Conservation (phyloP, 64 coral and sea anemone genomes). For the Acropora tenuis region DNA sequence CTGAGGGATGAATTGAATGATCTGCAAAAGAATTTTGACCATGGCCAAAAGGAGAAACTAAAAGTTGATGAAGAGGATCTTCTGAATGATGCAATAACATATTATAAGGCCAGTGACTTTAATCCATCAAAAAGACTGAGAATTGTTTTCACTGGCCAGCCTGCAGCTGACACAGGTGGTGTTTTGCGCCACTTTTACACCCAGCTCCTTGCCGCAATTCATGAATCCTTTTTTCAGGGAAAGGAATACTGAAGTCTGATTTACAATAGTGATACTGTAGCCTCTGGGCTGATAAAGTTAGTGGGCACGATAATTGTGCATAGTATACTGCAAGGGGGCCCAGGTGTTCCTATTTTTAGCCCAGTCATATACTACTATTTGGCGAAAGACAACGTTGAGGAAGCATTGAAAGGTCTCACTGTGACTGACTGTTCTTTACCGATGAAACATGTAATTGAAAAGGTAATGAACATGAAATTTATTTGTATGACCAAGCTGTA, state of each 20-base stretch:
- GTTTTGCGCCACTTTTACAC: constrained; percentile 17
- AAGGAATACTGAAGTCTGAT: constrained; percentile 40
- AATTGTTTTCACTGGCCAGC: constrained; percentile 29
- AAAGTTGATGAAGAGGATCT: constrained; percentile 54
- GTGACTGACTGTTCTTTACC: constrained; percentile 62
- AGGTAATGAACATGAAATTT: constrained; percentile 53
- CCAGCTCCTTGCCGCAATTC: constrained; percentile 26
- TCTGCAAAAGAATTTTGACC: too few relatives aligned
- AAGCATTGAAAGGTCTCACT: constrained; percentile 62
- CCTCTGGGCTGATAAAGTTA: constrained; percentile 74
- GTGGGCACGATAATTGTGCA: constrained; percentile 79
- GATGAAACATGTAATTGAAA: constrained; percentile 68
- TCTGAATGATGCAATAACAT: constrained; percentile 52
- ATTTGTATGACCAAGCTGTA: constrained; percentile 34
- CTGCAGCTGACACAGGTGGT: constrained; percentile 41
- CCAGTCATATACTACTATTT: constrained; percentile 67
- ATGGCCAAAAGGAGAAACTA: constrained; percentile 28
- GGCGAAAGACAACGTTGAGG: constrained; percentile 41
- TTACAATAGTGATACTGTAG: constrained; percentile 62
- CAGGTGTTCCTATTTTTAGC: constrained; percentile 71
- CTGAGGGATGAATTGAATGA: too few relatives aligned
- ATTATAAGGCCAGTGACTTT: constrained; percentile 24
- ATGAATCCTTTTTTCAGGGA: constrained; percentile 9
- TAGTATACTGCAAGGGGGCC: constrained; percentile 75
- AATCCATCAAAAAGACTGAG: constrained; percentile 6